phyloP scores from a whole-genome alignment of 1,140 invertebrate genomes.

The Epicauta chinensis region DNA sequence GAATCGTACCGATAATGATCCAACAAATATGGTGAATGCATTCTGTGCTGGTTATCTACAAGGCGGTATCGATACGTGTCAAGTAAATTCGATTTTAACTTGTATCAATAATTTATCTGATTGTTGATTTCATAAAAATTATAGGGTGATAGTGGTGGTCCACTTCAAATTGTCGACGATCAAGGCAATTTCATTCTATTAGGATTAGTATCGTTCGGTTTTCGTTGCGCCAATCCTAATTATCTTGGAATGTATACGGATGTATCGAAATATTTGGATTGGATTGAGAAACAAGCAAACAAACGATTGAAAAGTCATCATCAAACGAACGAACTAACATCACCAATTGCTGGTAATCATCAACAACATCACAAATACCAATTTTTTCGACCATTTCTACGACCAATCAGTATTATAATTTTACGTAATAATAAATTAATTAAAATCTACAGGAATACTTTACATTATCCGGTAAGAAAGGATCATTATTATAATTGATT shows the following conservation, averaged over 20 bases:
- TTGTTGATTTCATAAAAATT: neutral
- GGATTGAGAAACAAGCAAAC: conserved; percentile 51
- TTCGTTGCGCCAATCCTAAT: conserved; percentile 48
- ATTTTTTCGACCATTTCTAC: neutral
- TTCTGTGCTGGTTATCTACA: conserved; percentile 38
- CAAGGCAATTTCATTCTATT: conserved; percentile 28
- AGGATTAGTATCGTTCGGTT: conserved; percentile 59
- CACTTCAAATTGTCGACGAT: conserved; percentile 25
- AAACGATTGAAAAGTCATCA: neutral
- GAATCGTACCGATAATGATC: conserved; percentile 10
- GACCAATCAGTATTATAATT: neutral
- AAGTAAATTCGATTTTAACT: too few species aligned
- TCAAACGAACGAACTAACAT: neutral
- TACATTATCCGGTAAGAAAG: neutral
- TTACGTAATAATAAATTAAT: too few species aligned
- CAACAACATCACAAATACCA: neutral
- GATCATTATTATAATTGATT: neutral
- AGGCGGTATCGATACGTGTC: conserved; percentile 37
- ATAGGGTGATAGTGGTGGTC: conserved; percentile 38
- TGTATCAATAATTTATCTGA: too few species aligned
- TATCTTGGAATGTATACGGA: conserved; percentile 61
- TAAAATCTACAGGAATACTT: too few species aligned
- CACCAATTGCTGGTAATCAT: neutral
- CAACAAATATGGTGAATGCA: conserved; percentile 21
- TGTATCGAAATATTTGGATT: conserved; percentile 58